Percentiles rank a stretch among this genome's conserved stretches.
phyloP scores from a whole-genome alignment of 2,888 invertebrate genomes.

The Melanargia galathea region DNA sequence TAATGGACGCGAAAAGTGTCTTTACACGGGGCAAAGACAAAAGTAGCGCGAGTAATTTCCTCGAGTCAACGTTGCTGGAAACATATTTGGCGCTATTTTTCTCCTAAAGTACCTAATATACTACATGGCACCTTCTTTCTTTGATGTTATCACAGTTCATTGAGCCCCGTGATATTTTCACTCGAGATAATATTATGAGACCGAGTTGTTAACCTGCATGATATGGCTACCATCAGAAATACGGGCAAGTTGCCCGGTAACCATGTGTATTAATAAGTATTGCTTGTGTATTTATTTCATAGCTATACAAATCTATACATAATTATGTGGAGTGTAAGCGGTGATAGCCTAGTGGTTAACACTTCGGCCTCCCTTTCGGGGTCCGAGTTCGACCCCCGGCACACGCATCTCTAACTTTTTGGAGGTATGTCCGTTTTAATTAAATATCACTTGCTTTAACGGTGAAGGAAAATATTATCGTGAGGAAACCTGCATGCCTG shows the following conservation, averaged over 20 bases:
- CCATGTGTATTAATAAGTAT: too few relatives aligned
- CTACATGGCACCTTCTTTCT: not conserved
- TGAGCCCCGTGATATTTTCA: not conserved
- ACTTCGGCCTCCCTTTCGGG: too few relatives aligned
- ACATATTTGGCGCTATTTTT: not conserved
- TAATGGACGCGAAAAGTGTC: slow-evolving; percentile 2
- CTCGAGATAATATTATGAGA: not conserved
- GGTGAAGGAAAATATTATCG: too few relatives aligned
- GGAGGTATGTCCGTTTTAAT: too few relatives aligned
- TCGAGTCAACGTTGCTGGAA: slow-evolving; percentile 3
- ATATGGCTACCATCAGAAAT: not conserved
- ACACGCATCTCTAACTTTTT: too few relatives aligned
- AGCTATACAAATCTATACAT: too few relatives aligned
- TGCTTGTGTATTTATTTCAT: too few relatives aligned
- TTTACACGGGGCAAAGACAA: not conserved
- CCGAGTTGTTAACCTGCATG: not conserved
- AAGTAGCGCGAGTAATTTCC: not conserved
- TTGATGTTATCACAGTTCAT: not conserved
- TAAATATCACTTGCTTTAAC: too few relatives aligned
- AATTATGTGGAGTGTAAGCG: too few relatives aligned
- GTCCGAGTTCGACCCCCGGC: too few relatives aligned
- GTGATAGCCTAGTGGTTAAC: too few relatives aligned
- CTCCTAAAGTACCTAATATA: not conserved
- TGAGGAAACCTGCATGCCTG: too few relatives aligned
- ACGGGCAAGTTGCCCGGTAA: not conserved